Percentiles rank a stretch among this genome's conserved stretches.
phyloP scores from a whole-genome alignment of 2,888 invertebrate genomes.

The Erannis defoliaria region DNA sequence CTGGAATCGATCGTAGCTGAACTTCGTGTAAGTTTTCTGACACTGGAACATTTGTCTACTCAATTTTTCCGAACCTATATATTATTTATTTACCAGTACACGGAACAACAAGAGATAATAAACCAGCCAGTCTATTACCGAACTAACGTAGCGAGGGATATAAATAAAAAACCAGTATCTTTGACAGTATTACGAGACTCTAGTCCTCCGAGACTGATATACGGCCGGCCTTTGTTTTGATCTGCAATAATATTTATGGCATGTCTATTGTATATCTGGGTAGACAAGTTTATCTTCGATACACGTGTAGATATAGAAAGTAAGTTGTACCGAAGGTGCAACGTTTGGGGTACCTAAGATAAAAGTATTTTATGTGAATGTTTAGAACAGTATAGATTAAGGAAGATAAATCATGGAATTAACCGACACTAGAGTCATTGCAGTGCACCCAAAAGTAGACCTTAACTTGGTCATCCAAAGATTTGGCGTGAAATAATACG shows the following conservation, averaged over 20 bases:
- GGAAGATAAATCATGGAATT: no score
- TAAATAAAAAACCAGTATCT: constrained; percentile 48
- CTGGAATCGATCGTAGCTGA: neutral
- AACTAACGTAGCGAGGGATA: constrained; percentile 35
- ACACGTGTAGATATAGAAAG: neutral
- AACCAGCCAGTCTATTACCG: constrained; percentile 23
- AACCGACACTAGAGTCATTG: no score
- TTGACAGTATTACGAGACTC: constrained; percentile 46
- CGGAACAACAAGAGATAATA: constrained; percentile 14
- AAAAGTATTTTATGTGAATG: no score
- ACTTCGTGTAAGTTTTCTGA: neutral
- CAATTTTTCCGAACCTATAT: neutral
- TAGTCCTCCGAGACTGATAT: constrained; percentile 43
- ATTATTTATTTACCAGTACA: neutral
- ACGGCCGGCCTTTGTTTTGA: constrained; percentile 44
- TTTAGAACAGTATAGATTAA: no score
- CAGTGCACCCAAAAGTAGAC: no score
- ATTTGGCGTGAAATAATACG: no score
- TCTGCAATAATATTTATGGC: constrained; percentile 47
- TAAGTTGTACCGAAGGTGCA: no score
- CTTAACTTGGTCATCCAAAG: no score
- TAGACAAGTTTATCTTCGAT: neutral
- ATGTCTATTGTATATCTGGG: constrained; percentile 1
- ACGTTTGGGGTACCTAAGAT: no score
- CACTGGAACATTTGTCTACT: neutral